A percentile compares a stretch with the other conserved stretches of the same genome.
Conservation (phyloP, 2,888 invertebrate genomes). For the Empis stercorea region DNA sequence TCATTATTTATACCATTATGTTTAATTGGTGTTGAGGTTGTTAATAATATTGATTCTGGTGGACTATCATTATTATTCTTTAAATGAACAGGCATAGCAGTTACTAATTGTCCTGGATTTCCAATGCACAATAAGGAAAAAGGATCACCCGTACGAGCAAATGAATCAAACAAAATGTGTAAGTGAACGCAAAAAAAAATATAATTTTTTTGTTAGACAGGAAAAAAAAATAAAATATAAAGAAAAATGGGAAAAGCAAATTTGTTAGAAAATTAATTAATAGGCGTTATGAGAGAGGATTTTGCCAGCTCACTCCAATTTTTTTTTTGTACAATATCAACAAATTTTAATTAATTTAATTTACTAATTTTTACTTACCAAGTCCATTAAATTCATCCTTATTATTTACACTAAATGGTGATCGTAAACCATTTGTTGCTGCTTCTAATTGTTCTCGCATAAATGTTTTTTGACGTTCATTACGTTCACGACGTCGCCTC, state of each 20-base stretch:
- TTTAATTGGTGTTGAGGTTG: slow-evolving; percentile 14
- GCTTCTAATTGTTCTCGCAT: slow-evolving; percentile 72
- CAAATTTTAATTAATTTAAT: no score
- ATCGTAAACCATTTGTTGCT: slow-evolving; percentile 12
- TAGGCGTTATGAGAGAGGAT: not conserved
- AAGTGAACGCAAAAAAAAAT: no score
- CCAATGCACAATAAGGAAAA: slow-evolving; percentile 6
- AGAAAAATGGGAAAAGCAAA: not conserved
- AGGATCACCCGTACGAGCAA: no score
- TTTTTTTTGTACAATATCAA: no score
- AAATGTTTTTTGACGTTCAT: slow-evolving; percentile 72
- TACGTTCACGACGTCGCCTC: slow-evolving; percentile 66
- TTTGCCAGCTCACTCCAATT: slow-evolving; percentile 9
- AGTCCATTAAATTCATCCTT: slow-evolving; percentile 27
- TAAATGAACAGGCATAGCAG: slow-evolving; percentile 34
- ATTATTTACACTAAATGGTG: slow-evolving; percentile 21
- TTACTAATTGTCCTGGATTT: slow-evolving; percentile 31
- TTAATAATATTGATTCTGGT: slow-evolving; percentile 27
- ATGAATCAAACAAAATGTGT: slow-evolving; percentile 4
- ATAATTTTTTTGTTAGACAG: not conserved
- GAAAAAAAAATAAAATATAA: not conserved
- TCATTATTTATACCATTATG: slow-evolving; percentile 7
- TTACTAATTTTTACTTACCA: slow-evolving; percentile 20
- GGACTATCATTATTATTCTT: slow-evolving; percentile 30
- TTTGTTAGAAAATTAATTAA: not conserved